Conservation (phyloP, 2,888 invertebrate genomes). For the Cryptocephalus moraei region DNA sequence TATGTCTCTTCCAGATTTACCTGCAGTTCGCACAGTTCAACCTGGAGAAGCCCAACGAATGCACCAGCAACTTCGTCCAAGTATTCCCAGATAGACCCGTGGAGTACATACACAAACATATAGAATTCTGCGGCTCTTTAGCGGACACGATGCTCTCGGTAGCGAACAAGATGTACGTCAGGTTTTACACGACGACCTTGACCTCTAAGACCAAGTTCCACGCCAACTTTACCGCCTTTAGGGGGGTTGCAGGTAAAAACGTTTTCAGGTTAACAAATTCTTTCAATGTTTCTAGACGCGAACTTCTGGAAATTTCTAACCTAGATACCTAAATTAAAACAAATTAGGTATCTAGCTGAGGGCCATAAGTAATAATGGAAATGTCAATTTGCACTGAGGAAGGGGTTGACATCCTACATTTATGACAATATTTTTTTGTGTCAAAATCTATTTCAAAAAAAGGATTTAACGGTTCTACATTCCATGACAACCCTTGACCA, state of each 20-base stretch:
- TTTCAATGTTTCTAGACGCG: no score
- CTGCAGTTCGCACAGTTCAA: conserved; percentile 55
- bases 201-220: conserved; percentile 51
- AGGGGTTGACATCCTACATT: no score
- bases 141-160: conserved; percentile 64
- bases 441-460: no score
- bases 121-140: conserved; percentile 77
- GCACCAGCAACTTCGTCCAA: conserved; percentile 65
- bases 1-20: conserved; percentile 48
- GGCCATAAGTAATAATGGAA: no score
- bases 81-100: conserved; percentile 57
- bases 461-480: no score
- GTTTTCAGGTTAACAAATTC: background rate
- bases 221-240: conserved; percentile 65
- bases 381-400: no score
- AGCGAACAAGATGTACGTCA: conserved; percentile 60
- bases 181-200: conserved; percentile 58
- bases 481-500: no score
- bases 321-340: no score
- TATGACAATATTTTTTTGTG: no score
- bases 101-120: conserved; percentile 49
- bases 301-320: no score
- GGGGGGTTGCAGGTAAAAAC: conserved; percentile 36
- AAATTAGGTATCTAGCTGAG: no score
- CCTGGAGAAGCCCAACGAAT: conserved; percentile 65